Conservation (phyloP, 1,140 invertebrate genomes). For the Lepidurus packardi region DNA sequence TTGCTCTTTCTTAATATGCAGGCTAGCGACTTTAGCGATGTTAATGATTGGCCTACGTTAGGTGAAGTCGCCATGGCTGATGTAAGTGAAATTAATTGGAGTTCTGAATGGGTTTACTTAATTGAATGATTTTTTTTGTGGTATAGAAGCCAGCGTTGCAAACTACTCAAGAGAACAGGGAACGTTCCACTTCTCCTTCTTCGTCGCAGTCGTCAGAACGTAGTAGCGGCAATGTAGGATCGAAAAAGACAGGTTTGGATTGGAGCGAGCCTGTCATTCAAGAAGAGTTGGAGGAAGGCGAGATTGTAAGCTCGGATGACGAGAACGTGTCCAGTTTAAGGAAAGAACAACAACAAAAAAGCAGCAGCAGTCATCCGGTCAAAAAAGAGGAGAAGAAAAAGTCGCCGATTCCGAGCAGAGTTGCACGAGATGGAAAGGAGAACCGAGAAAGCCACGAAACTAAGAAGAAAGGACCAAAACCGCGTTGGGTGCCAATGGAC, state of each 20-base stretch:
- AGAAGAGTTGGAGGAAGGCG: conserved; percentile 32
- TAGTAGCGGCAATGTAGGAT: neutral
- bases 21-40: conserved; percentile 65
- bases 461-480: conserved; percentile 55
- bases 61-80: conserved; percentile 49
- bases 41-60: conserved; percentile 71
- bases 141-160: neutral
- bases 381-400: conserved; percentile 37
- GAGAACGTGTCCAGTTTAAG: neutral
- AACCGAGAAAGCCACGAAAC: conserved; percentile 42
- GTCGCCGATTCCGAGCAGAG: conserved; percentile 32
- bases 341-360: neutral
- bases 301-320: conserved; percentile 31
- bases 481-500: conserved; percentile 69
- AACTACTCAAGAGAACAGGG: neutral
- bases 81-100: conserved; percentile 35
- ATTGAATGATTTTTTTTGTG: too few relatives aligned
- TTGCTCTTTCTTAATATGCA: conserved; percentile 44
- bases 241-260: conserved; percentile 3
- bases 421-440: conserved; percentile 39
- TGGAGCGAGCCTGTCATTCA: conserved; percentile 26
- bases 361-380: neutral
- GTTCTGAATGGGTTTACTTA: too few relatives aligned
- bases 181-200: neutral
- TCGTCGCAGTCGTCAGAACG: neutral